Conservation (phyloP, 2,113 vertebrate species). For the Lagenorhynchus albirostris region DNA sequence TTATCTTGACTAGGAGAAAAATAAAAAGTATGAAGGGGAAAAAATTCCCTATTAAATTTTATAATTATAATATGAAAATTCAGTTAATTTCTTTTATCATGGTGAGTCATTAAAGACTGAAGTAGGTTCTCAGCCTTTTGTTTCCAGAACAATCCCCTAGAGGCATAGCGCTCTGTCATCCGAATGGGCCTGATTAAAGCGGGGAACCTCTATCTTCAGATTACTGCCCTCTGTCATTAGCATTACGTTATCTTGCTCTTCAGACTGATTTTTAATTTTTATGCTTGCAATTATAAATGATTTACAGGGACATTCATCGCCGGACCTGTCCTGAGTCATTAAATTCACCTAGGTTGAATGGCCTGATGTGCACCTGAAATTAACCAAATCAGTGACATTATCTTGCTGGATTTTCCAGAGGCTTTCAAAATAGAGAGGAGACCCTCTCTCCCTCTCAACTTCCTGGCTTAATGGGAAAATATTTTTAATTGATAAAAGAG, state of each 20-base stretch:
- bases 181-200: conserved; percentile 80
- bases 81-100: conserved; percentile 67
- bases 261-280: conserved; percentile 90
- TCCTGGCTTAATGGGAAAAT: conserved; percentile 52
- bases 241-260: conserved; percentile 87
- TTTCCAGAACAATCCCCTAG: conserved; percentile 40
- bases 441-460: conserved; percentile 40
- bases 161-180: conserved; percentile 78
- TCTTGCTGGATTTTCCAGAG: conserved; percentile 78
- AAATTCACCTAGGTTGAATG: conserved; percentile 93
- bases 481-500: conserved; percentile 82
- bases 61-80: conserved; percentile 58
- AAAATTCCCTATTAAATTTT: conserved; percentile 47
- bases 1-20: conserved; percentile 40
- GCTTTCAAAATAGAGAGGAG: conserved; percentile 69
- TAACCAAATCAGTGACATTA: conserved; percentile 82
- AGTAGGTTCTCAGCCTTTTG: conserved; percentile 47
- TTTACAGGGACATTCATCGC: conserved; percentile 90
- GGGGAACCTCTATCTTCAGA: conserved; percentile 76
- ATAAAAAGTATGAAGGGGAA: not conserved
- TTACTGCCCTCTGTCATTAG: conserved; percentile 84
- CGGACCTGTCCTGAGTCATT: conserved; percentile 88
- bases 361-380: conserved; percentile 89
- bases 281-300: conserved; percentile 87
- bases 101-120: conserved; percentile 57